phyloP scores from a whole-genome alignment of 2,888 invertebrate genomes.

The Apodemia duryi region DNA sequence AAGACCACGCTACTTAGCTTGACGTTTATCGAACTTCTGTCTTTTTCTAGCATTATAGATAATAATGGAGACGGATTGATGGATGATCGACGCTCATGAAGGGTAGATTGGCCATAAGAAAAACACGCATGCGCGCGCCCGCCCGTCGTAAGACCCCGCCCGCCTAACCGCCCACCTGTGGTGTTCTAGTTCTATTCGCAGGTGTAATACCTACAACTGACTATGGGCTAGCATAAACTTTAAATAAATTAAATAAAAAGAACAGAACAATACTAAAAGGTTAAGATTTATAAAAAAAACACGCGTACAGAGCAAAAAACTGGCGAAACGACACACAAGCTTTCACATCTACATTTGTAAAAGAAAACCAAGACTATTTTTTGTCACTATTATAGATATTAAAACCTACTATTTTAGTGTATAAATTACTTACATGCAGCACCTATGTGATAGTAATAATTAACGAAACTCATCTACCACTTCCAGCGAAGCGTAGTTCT shows the following conservation, averaged over 20 bases:
- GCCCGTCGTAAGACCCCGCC: constrained; percentile 66
- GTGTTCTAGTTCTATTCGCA: constrained; percentile 48
- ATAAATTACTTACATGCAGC: constrained; percentile 39
- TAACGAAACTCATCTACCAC: constrained; percentile 20
- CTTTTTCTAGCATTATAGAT: constrained; percentile 54
- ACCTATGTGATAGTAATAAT: constrained; percentile 30
- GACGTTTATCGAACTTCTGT: constrained; percentile 46
- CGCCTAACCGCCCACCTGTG: constrained; percentile 71
- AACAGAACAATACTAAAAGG: constrained; percentile 27
- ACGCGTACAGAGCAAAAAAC: constrained; percentile 48
- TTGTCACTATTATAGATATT: constrained; percentile 41
- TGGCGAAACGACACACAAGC: constrained; percentile 68
- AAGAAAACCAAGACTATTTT: constrained; percentile 48
- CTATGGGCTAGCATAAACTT: constrained; percentile 22
- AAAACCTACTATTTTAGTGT: constrained; percentile 40
- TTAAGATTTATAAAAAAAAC: constrained; percentile 34
- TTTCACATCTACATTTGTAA: constrained; percentile 59
- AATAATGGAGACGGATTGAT: constrained; percentile 57
- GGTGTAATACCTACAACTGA: constrained; percentile 46
- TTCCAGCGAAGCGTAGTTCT: constrained; percentile 24
- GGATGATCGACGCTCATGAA: constrained; percentile 42
- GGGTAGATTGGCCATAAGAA: constrained; percentile 36
- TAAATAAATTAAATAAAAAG: constrained; percentile 25
- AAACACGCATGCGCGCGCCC: constrained; percentile 65
- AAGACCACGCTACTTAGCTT: constrained; percentile 46